Evolutionary conservation across 2,888 invertebrate genomes (phyloP).

Genomic region (Macrosoma leucophasiata): DNA sequence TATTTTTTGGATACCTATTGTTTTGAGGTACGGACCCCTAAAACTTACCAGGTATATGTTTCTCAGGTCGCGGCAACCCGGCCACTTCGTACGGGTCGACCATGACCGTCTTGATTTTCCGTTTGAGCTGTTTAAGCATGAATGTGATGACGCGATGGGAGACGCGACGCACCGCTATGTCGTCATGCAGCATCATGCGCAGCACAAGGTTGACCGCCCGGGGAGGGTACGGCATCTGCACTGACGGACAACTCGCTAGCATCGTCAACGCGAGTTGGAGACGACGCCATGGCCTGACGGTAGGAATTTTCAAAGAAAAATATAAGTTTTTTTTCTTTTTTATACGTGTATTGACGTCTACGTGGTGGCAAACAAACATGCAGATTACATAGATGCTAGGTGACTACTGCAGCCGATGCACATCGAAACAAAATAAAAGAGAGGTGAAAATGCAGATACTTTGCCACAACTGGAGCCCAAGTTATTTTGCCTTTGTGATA

Average conservation of each 20-base stretch:
- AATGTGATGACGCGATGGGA: conserved; percentile 78
- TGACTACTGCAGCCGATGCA: too few species aligned
- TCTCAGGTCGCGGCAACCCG: conserved; percentile 42
- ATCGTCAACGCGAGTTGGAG: conserved; percentile 84
- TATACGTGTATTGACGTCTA: too few species aligned
- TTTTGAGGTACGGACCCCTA: too few species aligned
- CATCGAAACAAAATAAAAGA: too few species aligned
- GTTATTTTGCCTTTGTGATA: too few species aligned
- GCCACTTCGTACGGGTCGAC: conserved; percentile 74
- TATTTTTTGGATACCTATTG: too few species aligned
- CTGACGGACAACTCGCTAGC: conserved; percentile 81
- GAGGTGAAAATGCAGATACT: too few species aligned
- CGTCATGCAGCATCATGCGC: conserved; percentile 82
- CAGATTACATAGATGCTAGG: not conserved
- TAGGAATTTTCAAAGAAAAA: not conserved
- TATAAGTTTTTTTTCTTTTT: not conserved
- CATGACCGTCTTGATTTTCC: conserved; percentile 74
- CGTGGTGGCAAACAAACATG: not conserved
- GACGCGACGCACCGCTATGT: conserved; percentile 86
- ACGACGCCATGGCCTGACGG: conserved; percentile 86
- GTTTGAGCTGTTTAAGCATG: conserved; percentile 83
- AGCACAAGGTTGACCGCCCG: conserved; percentile 79
- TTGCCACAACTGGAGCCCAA: too few species aligned
- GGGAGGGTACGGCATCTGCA: conserved; percentile 79
- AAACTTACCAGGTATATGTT: conserved; percentile 47